Base-by-base conservation (phyloP, 1,140 invertebrate species). In the Ganaspis sp. region DNA sequence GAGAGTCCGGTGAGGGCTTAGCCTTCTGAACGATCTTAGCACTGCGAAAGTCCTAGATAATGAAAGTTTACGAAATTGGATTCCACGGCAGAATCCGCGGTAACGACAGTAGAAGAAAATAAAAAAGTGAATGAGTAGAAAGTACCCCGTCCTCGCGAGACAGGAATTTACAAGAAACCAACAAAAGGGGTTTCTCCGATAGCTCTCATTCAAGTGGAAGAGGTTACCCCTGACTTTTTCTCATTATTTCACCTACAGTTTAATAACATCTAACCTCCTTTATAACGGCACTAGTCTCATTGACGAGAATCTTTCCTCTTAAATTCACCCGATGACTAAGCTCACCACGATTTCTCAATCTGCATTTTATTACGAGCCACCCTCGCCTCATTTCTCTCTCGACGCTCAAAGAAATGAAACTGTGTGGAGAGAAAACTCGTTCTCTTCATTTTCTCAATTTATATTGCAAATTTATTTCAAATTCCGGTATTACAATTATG, bases 51-150 rank as follows among this genome's bases (percentile, higher is more conserved):
- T 64, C 58, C 58, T 64, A 64, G 58, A 29, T 64, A 64, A 64
- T 64, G 58, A 29, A 34, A 64, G 58, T 64, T 64, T 64, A 64
- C 58, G 58, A 64, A 64, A 64, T 64, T 64, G 58, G 58, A 64
- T 64, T 64, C 58, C 58, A 29, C 23, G 11, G 58, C 11, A 15
- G 58, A 64, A 64, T 29, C 26, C 23, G 58, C 58, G 58, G 58
- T 64, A 64, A 64, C 26, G 58, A 64, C 23, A 29, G 12, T 0
- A 49, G 38, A 42, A 70, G 12, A 38, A 17, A 70, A 42, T 9
- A 42, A 70, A 42, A 70, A 58, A 19, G 23, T 1, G 15, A n/a
- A 26, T 29, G 58, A 29, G 26, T 8, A 64, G 12, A 29, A 26
- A 64, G 23, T 64, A n/a, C 11, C 11, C 58, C 23, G 26, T 34